Evolutionary conservation across 2,113 vertebrate genomes (phyloP).

Genomic region (Anoura caudifer): DNA sequence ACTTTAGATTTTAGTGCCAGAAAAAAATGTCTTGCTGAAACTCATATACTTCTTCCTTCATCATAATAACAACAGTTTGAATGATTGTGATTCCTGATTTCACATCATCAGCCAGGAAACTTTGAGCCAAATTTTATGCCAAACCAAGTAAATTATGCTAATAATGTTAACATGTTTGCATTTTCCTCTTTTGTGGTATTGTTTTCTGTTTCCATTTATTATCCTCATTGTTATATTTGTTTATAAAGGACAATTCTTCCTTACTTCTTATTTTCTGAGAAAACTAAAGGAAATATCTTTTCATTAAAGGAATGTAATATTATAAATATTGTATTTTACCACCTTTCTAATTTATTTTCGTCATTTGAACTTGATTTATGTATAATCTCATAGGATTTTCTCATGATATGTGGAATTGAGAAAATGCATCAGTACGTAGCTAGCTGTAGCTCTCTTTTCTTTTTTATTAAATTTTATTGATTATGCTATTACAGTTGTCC

Average conservation of each 20-base stretch:
- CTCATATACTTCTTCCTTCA: not conserved
- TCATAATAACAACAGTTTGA: not conserved
- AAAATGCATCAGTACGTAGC: not conserved
- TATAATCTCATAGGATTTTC: not conserved
- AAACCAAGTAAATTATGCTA: slow-evolving; percentile 13
- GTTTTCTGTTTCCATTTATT: slow-evolving; percentile 36
- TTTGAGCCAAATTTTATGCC: not conserved
- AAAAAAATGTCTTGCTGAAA: not conserved
- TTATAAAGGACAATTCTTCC: not conserved
- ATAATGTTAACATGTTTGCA: not conserved
- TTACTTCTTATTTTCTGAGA: not conserved
- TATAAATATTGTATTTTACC: not conserved
- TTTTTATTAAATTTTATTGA: no score
- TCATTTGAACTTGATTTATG: not conserved
- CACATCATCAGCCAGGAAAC: not conserved
- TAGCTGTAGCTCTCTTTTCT: not conserved
- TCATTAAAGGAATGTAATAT: not conserved
- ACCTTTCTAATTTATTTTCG: not conserved
- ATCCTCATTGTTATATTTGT: not conserved
- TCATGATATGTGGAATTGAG: not conserved
- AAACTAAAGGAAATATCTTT: not conserved
- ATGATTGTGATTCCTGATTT: not conserved
- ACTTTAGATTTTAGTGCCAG: not conserved
- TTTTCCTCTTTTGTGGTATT: not conserved
- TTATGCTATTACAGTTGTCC: no score